Base-by-base conservation (phyloP, 2,113 vertebrate species). In the Gasterosteus nipponicus region DNA sequence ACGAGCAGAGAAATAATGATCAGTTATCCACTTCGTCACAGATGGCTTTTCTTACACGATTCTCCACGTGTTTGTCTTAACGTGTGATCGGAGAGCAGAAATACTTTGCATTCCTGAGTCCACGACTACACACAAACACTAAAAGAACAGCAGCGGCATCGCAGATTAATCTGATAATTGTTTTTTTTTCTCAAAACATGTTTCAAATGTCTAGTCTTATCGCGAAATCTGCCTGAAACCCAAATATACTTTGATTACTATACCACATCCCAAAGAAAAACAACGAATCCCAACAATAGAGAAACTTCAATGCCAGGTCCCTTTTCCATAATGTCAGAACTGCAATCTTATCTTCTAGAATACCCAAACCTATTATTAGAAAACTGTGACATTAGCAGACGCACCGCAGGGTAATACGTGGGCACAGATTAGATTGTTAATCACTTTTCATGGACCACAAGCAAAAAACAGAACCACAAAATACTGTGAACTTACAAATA, bases 1-100 rank as follows among this genome's bases (percentile, higher is more conserved):
- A 15, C 67, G 1, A 31, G 53, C 22, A 8, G 59, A n/a, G 56
- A 78, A 66, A 74, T 73, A 33, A 76, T 56, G 29, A 73, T 63
- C 42, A 53, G 60, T 42, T 41, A 18, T 53, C 66, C 70, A 18
- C 56, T 77, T 66, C 51, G 44, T 44, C 39, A 61, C 46, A 58
- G 44, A 62, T 70, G 11, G 62, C 49, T 39, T 60, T 79, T 58
- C 72, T 44, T 26, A 51, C 58, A 51, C 7, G 42, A 35, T 2
- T 38, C 5, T 3, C 10, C 56, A 74, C n/a, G 31, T 60, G 11
- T 42, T 11, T 46, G 33, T 0, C 1, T 16, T 4, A 9, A 16
- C 16, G 22, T 18, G 6, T 35, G 6, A 11, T 2, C 12, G 33
- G 33, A 62, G 58, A 31, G 35, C 35, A 31, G 56, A 39, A 16